phyloP scores from a whole-genome alignment of 1,140 invertebrate genomes.

The Heliconius nattereri region DNA sequence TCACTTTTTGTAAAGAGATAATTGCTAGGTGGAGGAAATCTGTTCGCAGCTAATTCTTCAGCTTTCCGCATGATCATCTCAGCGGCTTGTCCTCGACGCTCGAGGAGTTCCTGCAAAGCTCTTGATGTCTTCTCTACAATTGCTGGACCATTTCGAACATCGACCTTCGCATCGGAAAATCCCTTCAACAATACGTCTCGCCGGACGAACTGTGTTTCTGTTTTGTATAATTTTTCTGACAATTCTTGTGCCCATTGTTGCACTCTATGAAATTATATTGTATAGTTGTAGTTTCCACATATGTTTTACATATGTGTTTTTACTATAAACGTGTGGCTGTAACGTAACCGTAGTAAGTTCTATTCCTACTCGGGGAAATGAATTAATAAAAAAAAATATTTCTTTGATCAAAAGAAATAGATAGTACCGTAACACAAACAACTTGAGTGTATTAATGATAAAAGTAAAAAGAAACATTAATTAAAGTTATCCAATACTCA shows the following conservation, averaged over 20 bases:
- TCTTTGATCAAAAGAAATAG: too few species aligned
- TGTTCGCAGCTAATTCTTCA: slow-evolving; percentile 56
- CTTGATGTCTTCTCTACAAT: slow-evolving; percentile 63
- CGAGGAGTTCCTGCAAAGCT: slow-evolving; percentile 58
- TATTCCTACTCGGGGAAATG: too few species aligned
- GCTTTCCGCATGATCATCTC: slow-evolving; percentile 68
- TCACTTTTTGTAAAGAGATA: slow-evolving; percentile 63
- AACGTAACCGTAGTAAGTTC: too few species aligned
- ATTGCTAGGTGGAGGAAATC: slow-evolving; percentile 38
- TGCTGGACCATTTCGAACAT: slow-evolving; percentile 57
- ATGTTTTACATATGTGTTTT: neutral
- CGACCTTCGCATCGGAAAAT: slow-evolving; percentile 60
- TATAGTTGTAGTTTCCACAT: neutral
- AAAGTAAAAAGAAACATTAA: neutral
- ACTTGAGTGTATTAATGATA: too few species aligned
- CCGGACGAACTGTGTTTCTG: slow-evolving; percentile 59
- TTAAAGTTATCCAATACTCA: slow-evolving; percentile 42
- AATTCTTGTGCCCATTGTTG: slow-evolving; percentile 65
- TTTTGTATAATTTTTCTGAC: slow-evolving; percentile 54
- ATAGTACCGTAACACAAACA: too few species aligned
- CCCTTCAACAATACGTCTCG: slow-evolving; percentile 54
- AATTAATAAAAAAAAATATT: too few species aligned
- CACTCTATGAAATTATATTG: slow-evolving; percentile 50
- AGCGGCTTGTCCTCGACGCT: slow-evolving; percentile 57
- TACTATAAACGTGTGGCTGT: too few species aligned